Evolutionary conservation across 2,797 vertebrate species (phyloP), one percentile per base, ranked within the genome.

Genomic region (Chromobotia macracanthus): DNA sequence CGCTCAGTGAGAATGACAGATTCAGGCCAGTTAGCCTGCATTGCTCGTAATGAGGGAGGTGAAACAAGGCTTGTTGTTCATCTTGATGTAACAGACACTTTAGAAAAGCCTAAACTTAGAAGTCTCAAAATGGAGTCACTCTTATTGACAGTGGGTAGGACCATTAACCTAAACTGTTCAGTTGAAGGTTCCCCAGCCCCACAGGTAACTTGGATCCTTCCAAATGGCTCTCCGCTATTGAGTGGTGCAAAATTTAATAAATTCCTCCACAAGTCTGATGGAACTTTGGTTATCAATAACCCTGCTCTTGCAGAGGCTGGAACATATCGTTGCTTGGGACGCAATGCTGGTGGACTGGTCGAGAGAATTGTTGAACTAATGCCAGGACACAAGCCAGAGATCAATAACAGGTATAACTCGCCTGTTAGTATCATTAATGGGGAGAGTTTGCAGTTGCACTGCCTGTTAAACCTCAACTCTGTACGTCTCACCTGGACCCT

Each of bases 41-140:
- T 98, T 0, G 96, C 93, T 0, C 93, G 94, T 10, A 98, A 96
- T 0, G 96, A 97, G 86, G 97, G 95, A 0, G 97, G 97, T 0
- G 97, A 99, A 48, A 95, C 95, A 0, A 89, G 90, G 64, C 79
- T 97, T 69, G 53, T 89, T 1, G 93, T 98, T 7, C 91, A 94
- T 56, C 91, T 98, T 18, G 89, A 93, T 0, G 91, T 98, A 1
- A 87, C 85, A 46, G 93, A 95, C 6, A 82, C 80, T 0, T 0
- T 84, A 53, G 89, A 93, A 71, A 93, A 75, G 70, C 92, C 94
- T 1, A 83, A 86, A 55, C 91, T 92, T 46, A 85, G 77, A 41
- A 91, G 90, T 74, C 91, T 91, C 0, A 83, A 88, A 80, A 86
- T 25, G 31, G 94, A 96, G 65, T 91, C 87, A 48, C 87, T 95